phyloP scores from a whole-genome alignment of 1,140 invertebrate genomes.

The Cydia splendana region DNA sequence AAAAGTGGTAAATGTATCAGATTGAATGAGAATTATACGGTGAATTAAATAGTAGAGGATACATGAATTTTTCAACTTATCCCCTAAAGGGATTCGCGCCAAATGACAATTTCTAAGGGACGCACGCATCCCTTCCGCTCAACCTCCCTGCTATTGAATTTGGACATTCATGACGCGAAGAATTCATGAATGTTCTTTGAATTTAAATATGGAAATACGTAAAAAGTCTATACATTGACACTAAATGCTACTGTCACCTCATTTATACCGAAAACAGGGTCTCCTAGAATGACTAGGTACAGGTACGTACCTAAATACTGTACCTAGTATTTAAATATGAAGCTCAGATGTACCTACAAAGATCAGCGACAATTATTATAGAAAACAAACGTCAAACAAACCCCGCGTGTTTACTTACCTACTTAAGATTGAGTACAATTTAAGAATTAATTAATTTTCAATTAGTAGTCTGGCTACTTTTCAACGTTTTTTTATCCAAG shows the following conservation, averaged over 20 bases:
- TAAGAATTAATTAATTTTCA: conserved; percentile 7
- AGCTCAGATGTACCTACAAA: no score
- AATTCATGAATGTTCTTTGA: conserved; percentile 41
- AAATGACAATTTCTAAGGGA: conserved; percentile 27
- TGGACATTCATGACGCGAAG: conserved; percentile 29
- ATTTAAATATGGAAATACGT: conserved; percentile 17
- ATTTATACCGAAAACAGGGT: no score
- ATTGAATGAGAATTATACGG: conserved; percentile 10
- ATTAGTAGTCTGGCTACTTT: not conserved
- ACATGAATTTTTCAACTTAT: conserved; percentile 10
- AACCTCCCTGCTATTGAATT: conserved; percentile 64
- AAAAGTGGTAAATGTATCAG: not conserved
- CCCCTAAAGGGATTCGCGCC: conserved; percentile 10
- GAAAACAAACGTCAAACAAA: not conserved
- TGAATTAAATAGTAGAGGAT: conserved; percentile 9
- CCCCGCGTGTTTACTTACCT: not conserved
- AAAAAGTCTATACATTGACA: no score
- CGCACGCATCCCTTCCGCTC: conserved; percentile 47
- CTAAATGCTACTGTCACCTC: no score
- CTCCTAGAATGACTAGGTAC: no score
- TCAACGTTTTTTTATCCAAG: not conserved
- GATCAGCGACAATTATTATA: no score
- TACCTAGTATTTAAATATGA: no score
- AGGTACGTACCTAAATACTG: no score
- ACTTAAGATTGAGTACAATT: not conserved